A percentile compares a stretch with the other conserved stretches of the same genome.
These are phyloP conservation scores for Hirundichthys speculiger DNA, from an alignment of 2,113 vertebrate genomes.

Conservation along the genomic window DNA sequence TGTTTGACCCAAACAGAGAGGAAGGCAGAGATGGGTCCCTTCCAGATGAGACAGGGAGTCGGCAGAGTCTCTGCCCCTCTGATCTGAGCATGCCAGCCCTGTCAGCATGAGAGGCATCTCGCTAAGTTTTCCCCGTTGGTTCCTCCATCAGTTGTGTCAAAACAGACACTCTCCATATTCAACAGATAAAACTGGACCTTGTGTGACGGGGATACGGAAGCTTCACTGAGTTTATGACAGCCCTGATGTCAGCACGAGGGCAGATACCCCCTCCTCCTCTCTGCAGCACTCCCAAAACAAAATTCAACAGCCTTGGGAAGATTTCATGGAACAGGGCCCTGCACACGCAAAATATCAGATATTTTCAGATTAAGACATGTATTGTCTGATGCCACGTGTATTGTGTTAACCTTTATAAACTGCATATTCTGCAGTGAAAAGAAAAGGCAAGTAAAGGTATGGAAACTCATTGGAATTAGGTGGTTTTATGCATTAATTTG, in stretches of 20 bases:
- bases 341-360: background rate
- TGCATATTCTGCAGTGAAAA: no score
- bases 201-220: slow-evolving; percentile 58
- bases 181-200: slow-evolving; percentile 59
- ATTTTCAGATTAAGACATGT: no score
- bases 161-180: slow-evolving; percentile 73
- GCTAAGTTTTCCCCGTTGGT: slow-evolving; percentile 68
- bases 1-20: slow-evolving; percentile 79
- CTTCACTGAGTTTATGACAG: slow-evolving; percentile 49
- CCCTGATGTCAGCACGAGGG: slow-evolving; percentile 45
- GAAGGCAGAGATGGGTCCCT: slow-evolving; percentile 66
- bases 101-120: slow-evolving; percentile 71
- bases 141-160: slow-evolving; percentile 70
- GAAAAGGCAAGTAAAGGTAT: no score
- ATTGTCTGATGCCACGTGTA: no score
- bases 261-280: slow-evolving; percentile 14
- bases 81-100: slow-evolving; percentile 58
- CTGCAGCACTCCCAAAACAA: slow-evolving; percentile 29
- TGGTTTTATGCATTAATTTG: no score
- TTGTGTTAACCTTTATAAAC: no score
- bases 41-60: slow-evolving; percentile 69
- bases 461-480: no score
- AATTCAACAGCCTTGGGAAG: slow-evolving; percentile 30
- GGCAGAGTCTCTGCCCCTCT: slow-evolving; percentile 60
- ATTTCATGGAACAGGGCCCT: slow-evolving; percentile 11